Evolutionary conservation across 2,888 invertebrate genomes (phyloP).

Genomic region (Drosophila mimetica): DNA sequence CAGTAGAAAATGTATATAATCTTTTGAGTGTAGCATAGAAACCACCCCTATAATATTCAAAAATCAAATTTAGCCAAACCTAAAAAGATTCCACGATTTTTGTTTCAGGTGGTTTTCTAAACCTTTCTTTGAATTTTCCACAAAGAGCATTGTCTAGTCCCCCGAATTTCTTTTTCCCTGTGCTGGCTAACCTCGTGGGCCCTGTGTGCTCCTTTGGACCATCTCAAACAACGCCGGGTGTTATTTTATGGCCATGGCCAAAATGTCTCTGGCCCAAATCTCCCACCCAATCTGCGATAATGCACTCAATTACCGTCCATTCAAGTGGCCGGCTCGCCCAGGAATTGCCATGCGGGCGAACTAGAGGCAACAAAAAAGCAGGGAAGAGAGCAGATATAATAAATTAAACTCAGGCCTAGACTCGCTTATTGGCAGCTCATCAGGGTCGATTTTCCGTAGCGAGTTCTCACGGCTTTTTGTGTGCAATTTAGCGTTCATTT

Average conservation of each 20-base stretch:
- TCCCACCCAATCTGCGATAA: conserved; percentile 67
- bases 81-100: neutral
- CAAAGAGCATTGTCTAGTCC: neutral
- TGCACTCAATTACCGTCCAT: conserved; percentile 73
- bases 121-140: neutral
- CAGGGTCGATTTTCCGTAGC: conserved; percentile 3
- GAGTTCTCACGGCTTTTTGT: conserved; percentile 8
- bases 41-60: neutral
- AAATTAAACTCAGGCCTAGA: conserved; percentile 29
- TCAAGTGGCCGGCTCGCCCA: conserved; percentile 42
- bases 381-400: conserved; percentile 1
- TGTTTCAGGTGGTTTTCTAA: neutral
- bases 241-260: conserved; percentile 62
- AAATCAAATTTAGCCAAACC: neutral
- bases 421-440: conserved; percentile 33
- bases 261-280: conserved; percentile 32
- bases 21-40: too few relatives aligned
- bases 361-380: neutral
- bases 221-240: conserved; percentile 50
- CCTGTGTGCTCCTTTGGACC: conserved; percentile 16
- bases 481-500: conserved; percentile 6
- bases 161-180: conserved; percentile 2
- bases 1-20: too few relatives aligned
- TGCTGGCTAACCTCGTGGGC: conserved; percentile 2
- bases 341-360: neutral